Evolutionary conservation across 2,797 vertebrate genomes (phyloP).

Genomic region (Xiphophorus birchmanni): DNA sequence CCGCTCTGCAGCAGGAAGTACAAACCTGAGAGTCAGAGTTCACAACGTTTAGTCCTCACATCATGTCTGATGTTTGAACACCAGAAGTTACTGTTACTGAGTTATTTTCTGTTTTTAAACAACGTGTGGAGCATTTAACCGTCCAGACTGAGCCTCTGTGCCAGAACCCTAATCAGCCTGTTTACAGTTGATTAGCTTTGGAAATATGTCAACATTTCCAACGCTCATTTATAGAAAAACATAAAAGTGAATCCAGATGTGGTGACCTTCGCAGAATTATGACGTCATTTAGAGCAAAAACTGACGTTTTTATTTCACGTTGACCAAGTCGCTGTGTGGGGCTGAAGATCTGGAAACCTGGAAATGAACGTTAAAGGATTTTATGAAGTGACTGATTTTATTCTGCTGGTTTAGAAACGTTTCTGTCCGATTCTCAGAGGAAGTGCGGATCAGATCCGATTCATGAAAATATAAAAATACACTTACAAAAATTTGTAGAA

Average conservation of each 20-base stretch:
- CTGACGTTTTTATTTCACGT: neutral
- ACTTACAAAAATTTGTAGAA: neutral
- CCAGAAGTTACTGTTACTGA: neutral
- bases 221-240: no score
- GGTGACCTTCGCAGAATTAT: neutral
- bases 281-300: neutral
- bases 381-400: neutral
- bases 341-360: neutral
- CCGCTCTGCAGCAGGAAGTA: neutral
- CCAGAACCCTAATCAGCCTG: neutral
- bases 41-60: neutral
- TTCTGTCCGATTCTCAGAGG: neutral
- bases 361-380: neutral
- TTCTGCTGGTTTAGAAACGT: neutral
- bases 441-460: neutral
- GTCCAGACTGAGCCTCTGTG: neutral
- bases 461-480: neutral
- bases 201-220: no score
- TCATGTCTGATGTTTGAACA: neutral
- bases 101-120: neutral
- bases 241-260: neutral
- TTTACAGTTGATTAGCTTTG: no score
- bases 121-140: neutral
- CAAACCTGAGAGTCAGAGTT: neutral
- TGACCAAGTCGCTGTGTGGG: no score